Base-by-base conservation (phyloP, 1,140 invertebrate species). In the Leptinotarsa lineolata region DNA sequence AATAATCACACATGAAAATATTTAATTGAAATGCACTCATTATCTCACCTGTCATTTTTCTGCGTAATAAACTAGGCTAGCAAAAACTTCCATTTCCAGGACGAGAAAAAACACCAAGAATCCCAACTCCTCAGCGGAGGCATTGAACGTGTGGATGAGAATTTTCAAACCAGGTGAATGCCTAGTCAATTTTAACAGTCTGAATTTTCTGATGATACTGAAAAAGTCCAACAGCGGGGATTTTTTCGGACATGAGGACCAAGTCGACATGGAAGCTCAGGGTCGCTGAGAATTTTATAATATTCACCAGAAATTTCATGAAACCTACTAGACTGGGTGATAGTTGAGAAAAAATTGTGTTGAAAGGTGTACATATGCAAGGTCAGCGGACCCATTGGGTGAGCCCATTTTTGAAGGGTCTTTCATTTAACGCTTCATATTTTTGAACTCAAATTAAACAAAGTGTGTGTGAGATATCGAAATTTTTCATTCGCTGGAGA, bases 261-360 rank as follows among this genome's bases (percentile, higher is more conserved):
- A 97, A 86, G 85, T 99, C 97, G 78, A 99, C 93, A 89, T 99
- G 96, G 88, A 99, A 99, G 84, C 96, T 99, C 82, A 99, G 87
- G 4, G 98, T 99, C 58, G 98, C 98, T 72, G 99, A 94, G 87
- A 99, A 97, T 86, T 99, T 98, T 85, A 99, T 99, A 84, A 99
- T 92, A 85, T 98, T 99, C 75, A 98, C 94, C 72, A 95, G 96
- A 74, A 94, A 95, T 85, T 93, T 94, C 81, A 97, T 91, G 87
- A 98, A 98, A 81, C 93, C 92, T 82, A 83, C 79, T 72, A 92
- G 87, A 82, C 91, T 93, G 4, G 92, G 96, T 44, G 93, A 92
- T 75, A 96, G 94, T 87, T 93, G 85, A 61, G 85, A 83, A 82
- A 77, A 54, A 5, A n/a, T n/a, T n/a, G 46, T 48, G 24, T 0